These are phyloP conservation scores for Metopia argyrocephala DNA, from an alignment of 2,888 invertebrate genomes.

Conservation along the genomic window DNA sequence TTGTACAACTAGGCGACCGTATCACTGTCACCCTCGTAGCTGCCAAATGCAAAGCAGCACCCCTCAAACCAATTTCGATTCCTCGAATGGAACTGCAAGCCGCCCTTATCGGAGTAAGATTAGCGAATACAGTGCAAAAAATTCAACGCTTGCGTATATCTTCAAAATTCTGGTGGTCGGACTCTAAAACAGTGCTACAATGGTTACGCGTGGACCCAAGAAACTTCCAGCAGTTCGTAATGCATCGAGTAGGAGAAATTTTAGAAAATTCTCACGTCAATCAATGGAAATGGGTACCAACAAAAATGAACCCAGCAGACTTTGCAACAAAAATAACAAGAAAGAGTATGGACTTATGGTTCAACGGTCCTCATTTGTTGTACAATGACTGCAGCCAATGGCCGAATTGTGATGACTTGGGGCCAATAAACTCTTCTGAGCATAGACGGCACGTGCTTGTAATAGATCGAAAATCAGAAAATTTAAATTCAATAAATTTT, in stretches of 20 bases:
- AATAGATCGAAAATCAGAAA: not conserved
- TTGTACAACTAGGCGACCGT: not conserved
- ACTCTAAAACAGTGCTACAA: slow-evolving; percentile 47
- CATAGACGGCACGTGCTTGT: not conserved
- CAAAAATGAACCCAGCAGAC: not conserved
- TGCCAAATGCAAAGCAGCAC: slow-evolving; percentile 11
- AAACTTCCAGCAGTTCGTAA: no score
- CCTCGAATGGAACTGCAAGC: slow-evolving; percentile 18
- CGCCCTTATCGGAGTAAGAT: not conserved
- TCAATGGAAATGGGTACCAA: no score
- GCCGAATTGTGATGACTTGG: no score
- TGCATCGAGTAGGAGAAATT: no score
- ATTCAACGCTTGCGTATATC: not conserved
- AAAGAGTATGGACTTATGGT: not conserved
- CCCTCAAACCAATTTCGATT: slow-evolving; percentile 7
- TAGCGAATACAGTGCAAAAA: slow-evolving; percentile 19
- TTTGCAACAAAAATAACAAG: not conserved
- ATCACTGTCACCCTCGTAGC: no score
- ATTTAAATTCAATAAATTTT: slow-evolving; percentile 16
- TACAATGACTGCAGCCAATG: no score
- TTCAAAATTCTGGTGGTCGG: slow-evolving; percentile 36
- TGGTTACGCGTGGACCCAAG: no score
- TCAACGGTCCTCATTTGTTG: not conserved
- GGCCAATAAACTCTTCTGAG: no score
- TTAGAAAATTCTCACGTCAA: no score